phyloP scores from a whole-genome alignment of 2,113 vertebrate genomes.

The Eudyptes chrysolophus region DNA sequence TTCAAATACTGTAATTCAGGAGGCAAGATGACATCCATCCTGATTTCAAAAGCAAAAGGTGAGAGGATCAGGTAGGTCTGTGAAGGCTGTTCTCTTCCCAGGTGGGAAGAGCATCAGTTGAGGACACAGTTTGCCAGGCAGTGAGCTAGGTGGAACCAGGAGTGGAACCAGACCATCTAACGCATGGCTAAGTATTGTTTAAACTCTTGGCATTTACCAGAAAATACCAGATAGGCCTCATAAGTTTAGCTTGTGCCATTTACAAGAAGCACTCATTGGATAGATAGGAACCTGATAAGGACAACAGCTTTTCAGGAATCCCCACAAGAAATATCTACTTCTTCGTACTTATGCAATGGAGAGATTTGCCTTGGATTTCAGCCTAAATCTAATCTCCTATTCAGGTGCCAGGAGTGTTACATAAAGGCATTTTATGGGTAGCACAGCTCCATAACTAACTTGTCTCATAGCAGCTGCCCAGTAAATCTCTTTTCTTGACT shows the following conservation, averaged over 20 bases:
- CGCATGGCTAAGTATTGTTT: not conserved
- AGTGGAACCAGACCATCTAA: not conserved
- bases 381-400: not conserved
- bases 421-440: not conserved
- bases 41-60: not conserved
- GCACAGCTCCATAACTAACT: not conserved
- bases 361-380: not conserved
- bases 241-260: not conserved
- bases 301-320: not conserved
- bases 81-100: not conserved
- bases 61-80: not conserved
- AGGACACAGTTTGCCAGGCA: not conserved
- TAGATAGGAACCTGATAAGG: not conserved
- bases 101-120: not conserved
- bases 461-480: not conserved
- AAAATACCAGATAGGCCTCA: not conserved
- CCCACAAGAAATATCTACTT: not conserved
- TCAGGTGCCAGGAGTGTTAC: not conserved
- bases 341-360: not conserved
- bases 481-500: not conserved
- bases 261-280: not conserved
- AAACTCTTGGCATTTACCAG: not conserved
- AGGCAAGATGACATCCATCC: not conserved
- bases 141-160: not conserved
- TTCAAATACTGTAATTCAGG: not conserved